Conservation (phyloP, 2,797 vertebrate genomes). For the Hippopotamyrus pictus region DNA sequence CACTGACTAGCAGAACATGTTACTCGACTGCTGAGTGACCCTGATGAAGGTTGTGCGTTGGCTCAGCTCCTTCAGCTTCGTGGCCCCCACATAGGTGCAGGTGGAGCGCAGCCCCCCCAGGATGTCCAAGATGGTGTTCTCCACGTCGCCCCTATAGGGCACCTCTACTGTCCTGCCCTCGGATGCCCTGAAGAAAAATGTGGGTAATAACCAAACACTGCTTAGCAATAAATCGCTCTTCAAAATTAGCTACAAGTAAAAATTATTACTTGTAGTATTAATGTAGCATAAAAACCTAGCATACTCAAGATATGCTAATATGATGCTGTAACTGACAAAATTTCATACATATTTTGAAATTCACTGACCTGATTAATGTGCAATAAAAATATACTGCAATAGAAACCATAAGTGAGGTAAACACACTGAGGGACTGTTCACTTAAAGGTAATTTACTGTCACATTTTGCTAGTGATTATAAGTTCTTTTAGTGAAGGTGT, state of each 20-base stretch:
- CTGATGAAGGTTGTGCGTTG: slow-evolving; percentile 91
- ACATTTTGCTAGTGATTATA: background rate
- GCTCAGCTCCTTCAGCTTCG: slow-evolving; percentile 94
- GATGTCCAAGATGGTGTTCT: slow-evolving; percentile 84
- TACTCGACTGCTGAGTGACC: slow-evolving; percentile 92
- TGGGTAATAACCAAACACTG: background rate
- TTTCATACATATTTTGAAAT: background rate
- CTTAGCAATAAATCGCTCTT: background rate
- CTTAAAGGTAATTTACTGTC: background rate
- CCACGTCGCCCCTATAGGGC: slow-evolving; percentile 82
- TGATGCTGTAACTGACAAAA: background rate
- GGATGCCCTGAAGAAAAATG: slow-evolving; percentile 66
- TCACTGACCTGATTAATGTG: background rate
- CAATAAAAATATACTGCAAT: background rate
- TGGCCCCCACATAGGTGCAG: slow-evolving; percentile 94
- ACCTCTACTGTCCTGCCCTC: slow-evolving; percentile 94
- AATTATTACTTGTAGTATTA: too few relatives aligned
- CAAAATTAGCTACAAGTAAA: background rate
- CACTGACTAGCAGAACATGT: slow-evolving; percentile 70
- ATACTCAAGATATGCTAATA: background rate
- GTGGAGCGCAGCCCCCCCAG: slow-evolving; percentile 91
- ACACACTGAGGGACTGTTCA: background rate
- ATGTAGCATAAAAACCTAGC: background rate
- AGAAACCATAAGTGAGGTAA: background rate
- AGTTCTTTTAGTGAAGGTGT: background rate